phyloP scores from a whole-genome alignment of 2,888 invertebrate genomes.

The Sinhomidia bicolor region DNA sequence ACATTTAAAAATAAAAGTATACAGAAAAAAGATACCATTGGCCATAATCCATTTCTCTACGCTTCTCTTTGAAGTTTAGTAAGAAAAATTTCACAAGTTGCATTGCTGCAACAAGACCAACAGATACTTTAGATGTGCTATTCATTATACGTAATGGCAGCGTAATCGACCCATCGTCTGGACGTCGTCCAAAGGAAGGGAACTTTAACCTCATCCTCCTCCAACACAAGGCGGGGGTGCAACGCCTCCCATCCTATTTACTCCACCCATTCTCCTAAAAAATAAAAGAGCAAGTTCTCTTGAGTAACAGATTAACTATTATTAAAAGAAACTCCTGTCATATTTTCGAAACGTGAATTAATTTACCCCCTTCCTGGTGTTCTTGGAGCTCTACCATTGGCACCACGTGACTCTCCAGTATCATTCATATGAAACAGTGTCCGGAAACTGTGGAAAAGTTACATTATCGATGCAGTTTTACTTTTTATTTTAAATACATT shows the following conservation, averaged over 20 bases:
- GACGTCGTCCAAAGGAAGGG: constrained; percentile 56
- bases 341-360: neutral
- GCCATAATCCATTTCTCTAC: constrained; percentile 61
- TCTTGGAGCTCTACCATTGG: constrained; percentile 60
- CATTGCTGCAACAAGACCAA: constrained; percentile 44
- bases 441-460: constrained; percentile 60
- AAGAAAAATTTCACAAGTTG: constrained; percentile 72
- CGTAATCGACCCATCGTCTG: constrained; percentile 16
- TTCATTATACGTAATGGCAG: neutral
- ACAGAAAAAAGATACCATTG: neutral
- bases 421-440: constrained; percentile 71
- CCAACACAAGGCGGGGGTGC: constrained; percentile 71
- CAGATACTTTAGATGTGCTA: neutral
- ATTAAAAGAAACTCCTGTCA: neutral
- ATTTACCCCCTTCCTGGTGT: constrained; percentile 67
- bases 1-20: neutral
- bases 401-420: constrained; percentile 21
- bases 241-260: constrained; percentile 59
- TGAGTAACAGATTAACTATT: too few relatives aligned
- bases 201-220: constrained; percentile 75
- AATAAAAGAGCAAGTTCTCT: neutral
- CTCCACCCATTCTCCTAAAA: constrained; percentile 70
- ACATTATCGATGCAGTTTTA: too few relatives aligned
- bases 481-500: constrained; percentile 60
- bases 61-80: constrained; percentile 72